Evolutionary conservation across 2,888 invertebrate genomes (phyloP).

Genomic region (Gibbula magus): DNA sequence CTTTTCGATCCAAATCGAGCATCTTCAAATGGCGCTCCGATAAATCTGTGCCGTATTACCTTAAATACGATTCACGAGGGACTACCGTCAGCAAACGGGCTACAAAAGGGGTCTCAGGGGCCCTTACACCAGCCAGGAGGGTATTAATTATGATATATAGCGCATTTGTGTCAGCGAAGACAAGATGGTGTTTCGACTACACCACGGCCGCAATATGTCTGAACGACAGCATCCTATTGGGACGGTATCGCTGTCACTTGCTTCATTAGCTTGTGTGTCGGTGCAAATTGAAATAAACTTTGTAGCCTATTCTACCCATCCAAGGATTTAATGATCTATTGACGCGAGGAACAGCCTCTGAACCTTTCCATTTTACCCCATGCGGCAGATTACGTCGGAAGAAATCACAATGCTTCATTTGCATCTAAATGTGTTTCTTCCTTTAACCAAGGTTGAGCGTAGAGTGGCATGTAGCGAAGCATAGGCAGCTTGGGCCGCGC

Average conservation of each 20-base stretch:
- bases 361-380: conserved; percentile 25
- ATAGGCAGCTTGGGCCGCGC: neutral
- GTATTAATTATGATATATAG: conserved; percentile 33
- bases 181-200: neutral
- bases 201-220: conserved; percentile 30
- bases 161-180: conserved; percentile 26
- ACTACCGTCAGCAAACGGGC: conserved; percentile 6
- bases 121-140: neutral
- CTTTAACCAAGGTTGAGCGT: conserved; percentile 11
- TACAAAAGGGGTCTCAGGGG: conserved; percentile 6
- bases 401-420: conserved; percentile 36
- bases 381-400: conserved; percentile 21
- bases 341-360: conserved; percentile 21
- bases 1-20: neutral
- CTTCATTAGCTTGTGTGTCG: conserved; percentile 28
- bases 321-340: conserved; percentile 27
- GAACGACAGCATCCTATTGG: neutral
- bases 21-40: conserved; percentile 7
- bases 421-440: conserved; percentile 31
- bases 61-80: conserved; percentile 4
- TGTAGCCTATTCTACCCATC: conserved; percentile 14
- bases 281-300: conserved; percentile 37
- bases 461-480: neutral
- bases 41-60: conserved; percentile 11
- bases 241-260: conserved; percentile 25